Evolutionary conservation across 2,797 vertebrate genomes (phyloP).

Genomic region (Eulemur mongoz): DNA sequence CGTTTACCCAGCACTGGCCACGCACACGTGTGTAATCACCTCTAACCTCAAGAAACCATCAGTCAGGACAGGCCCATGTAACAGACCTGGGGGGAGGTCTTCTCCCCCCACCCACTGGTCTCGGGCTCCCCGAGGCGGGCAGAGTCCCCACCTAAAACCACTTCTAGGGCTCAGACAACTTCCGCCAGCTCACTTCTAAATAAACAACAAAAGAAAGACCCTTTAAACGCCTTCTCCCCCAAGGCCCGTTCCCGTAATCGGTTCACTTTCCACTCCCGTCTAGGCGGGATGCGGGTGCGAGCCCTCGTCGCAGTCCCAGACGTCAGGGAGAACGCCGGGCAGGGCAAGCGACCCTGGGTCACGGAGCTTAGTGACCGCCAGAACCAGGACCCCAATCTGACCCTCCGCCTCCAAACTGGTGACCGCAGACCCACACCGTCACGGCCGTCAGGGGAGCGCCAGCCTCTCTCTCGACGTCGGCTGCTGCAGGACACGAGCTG

Average conservation of each 20-base stretch:
- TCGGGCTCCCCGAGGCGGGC: no score
- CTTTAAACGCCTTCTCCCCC: background rate
- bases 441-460: background rate
- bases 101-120: background rate
- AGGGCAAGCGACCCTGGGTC: background rate
- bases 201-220: background rate
- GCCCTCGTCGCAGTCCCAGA: no score
- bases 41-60: background rate
- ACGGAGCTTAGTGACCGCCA: background rate
- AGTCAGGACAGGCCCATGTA: background rate
- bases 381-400: background rate
- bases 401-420: background rate
- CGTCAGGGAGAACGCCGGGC: background rate
- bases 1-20: background rate
- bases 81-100: background rate
- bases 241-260: background rate
- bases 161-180: no score
- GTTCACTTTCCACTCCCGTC: background rate
- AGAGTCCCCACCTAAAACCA: background rate
- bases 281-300: background rate
- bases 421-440: accelerated
- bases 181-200: background rate
- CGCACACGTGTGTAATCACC: background rate
- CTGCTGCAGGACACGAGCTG: background rate
- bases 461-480: accelerated